Percentiles rank a stretch among this genome's conserved stretches.
Evolutionary conservation across 2,888 invertebrate species (phyloP).

Genomic region (Poecilus cupreus): DNA sequence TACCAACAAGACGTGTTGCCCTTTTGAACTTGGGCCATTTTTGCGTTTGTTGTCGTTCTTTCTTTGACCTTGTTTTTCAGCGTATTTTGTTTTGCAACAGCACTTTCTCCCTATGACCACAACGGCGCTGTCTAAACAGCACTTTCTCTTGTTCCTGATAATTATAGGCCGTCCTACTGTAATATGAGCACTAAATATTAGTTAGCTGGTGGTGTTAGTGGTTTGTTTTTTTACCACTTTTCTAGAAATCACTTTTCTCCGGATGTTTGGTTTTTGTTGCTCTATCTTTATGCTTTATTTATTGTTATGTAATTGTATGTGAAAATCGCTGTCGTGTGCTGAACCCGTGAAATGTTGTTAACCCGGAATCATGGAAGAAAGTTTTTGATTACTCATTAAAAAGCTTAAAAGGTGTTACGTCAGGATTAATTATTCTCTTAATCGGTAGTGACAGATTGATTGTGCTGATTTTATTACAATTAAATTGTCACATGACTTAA

Average conservation of each 20-base stretch:
- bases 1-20: conserved; percentile 26
- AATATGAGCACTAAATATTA: conserved; percentile 41
- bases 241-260: conserved; percentile 33
- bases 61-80: conserved; percentile 50
- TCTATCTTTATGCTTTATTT: background rate
- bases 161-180: conserved; percentile 43
- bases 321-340: background rate
- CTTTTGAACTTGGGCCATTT: conserved; percentile 56
- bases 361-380: conserved; percentile 41
- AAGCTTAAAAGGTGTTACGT: conserved; percentile 24
- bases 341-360: background rate
- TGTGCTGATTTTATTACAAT: conserved; percentile 33
- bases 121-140: conserved; percentile 2
- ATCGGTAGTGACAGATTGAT: conserved; percentile 4
- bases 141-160: conserved; percentile 49
- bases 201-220: background rate
- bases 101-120: conserved; percentile 50
- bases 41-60: conserved; percentile 17
- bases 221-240: conserved; percentile 28
- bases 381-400: conserved; percentile 6
- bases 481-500: conserved; percentile 25
- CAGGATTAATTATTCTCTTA: conserved; percentile 7
- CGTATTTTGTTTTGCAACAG: background rate
- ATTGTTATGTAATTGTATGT: conserved; percentile 22
- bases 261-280: background rate